A percentile compares a stretch with the other conserved stretches of the same genome.
phyloP scores from a whole-genome alignment of 1,140 invertebrate genomes.

The Lordiphosa collinella region DNA sequence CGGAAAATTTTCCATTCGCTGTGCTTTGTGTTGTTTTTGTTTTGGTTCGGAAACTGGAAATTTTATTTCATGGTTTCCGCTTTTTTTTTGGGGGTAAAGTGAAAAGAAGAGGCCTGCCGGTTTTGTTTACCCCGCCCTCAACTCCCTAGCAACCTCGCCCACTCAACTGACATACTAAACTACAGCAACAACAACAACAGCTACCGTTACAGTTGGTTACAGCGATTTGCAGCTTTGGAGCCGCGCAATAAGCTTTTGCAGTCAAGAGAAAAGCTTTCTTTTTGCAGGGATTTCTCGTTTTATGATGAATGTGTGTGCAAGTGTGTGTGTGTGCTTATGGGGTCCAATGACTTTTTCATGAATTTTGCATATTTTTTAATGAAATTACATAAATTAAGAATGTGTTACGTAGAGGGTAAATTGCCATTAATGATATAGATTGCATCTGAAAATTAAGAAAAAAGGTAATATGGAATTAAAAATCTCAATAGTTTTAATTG shows the following conservation, averaged over 20 bases:
- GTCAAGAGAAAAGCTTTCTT: constrained; percentile 41
- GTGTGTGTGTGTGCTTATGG: too few species aligned
- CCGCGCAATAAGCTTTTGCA: constrained; percentile 46
- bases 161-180: constrained; percentile 35
- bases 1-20: constrained; percentile 50
- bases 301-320: too few species aligned
- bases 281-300: background rate
- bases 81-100: constrained; percentile 17
- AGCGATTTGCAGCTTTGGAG: constrained; percentile 41
- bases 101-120: constrained; percentile 32
- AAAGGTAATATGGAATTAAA: too few species aligned
- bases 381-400: too few species aligned
- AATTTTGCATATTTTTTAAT: too few species aligned
- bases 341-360: too few species aligned
- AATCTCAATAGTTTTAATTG: too few species aligned
- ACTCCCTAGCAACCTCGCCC: constrained; percentile 2
- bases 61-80: constrained; percentile 24
- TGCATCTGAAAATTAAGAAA: too few species aligned
- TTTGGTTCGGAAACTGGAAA: constrained; percentile 12
- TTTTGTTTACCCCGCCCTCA: background rate
- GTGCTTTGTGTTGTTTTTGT: background rate
- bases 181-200: constrained; percentile 4
- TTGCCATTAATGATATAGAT: too few species aligned
- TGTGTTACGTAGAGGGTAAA: too few species aligned
- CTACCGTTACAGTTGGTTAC: background rate